These are phyloP conservation scores for Myotis findleyi DNA, from an alignment of 2,797 vertebrate genomes.

Conservation along the genomic window DNA sequence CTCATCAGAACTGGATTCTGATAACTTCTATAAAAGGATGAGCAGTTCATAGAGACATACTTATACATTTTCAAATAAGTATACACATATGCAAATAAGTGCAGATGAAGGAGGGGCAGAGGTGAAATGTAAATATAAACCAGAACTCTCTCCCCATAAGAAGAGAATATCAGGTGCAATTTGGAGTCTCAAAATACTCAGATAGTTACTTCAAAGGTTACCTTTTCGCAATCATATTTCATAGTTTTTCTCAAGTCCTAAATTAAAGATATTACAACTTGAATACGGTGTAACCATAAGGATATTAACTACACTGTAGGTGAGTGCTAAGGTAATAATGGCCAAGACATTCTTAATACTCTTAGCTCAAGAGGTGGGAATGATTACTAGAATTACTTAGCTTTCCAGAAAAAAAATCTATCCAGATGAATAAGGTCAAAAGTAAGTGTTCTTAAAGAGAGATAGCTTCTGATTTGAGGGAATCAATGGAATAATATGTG, in stretches of 20 bases:
- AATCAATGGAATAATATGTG: not conserved
- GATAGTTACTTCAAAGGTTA: not conserved
- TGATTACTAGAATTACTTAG: not conserved
- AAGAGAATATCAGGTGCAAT: not conserved
- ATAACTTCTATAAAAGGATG: not conserved
- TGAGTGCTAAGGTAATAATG: not conserved
- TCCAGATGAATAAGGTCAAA: not conserved
- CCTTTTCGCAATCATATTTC: not conserved
- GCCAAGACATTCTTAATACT: not conserved
- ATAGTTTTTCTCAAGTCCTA: not conserved
- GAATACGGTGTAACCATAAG: not conserved
- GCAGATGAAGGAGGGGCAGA: not conserved
- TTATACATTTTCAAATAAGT: not conserved
- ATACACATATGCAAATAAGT: not conserved
- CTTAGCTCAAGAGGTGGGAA: not conserved
- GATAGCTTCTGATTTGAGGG: not conserved
- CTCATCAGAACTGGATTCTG: not conserved
- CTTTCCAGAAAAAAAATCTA: not conserved
- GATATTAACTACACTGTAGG: not conserved
- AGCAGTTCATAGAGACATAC: not conserved
- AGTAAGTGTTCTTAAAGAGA: not conserved
- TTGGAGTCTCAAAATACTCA: not conserved
- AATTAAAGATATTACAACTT: not conserved
- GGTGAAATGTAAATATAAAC: constrained; percentile 33
- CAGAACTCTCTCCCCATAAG: constrained; percentile 5